These are phyloP conservation scores for Tachyglossus aculeatus DNA, from an alignment of 2,797 vertebrate species.

Conservation along the genomic window DNA sequence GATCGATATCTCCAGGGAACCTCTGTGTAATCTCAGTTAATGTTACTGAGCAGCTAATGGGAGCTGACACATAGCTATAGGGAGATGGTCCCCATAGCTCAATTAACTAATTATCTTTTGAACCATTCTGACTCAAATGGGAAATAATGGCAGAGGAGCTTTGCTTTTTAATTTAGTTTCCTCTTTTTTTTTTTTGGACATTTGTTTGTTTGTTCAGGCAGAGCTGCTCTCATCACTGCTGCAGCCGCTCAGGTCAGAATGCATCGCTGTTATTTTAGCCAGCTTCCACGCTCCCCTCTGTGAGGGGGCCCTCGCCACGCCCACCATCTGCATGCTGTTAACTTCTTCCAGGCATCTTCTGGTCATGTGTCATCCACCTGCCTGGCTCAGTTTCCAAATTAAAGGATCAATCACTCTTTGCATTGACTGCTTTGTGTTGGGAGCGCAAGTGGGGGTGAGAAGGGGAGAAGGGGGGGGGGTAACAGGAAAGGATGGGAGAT, in stretches of 20 bases:
- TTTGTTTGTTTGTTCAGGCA: not conserved
- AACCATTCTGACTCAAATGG: conserved; percentile 18
- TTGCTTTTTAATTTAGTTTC: not conserved
- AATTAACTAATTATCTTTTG: conserved; percentile 36
- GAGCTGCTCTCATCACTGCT: not conserved
- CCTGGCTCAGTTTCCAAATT: not conserved
- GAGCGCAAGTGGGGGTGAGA: too few relatives aligned
- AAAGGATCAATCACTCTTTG: not conserved
- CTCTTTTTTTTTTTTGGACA: rapidly evolving
- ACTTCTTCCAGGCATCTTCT: not conserved
- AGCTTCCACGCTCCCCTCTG: not conserved
- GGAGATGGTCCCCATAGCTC: conserved; percentile 43
- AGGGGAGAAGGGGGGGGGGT: not conserved
- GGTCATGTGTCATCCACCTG: not conserved
- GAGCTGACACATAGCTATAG: conserved; percentile 51
- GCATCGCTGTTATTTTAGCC: not conserved
- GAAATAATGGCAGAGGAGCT: not conserved
- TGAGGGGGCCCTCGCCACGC: not conserved
- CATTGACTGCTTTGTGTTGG: not conserved
- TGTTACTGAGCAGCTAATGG: not conserved
- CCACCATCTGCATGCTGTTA: not conserved
- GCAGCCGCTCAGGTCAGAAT: not conserved
- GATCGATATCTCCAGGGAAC: conserved; percentile 23
- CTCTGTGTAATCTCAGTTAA: conserved; percentile 25
- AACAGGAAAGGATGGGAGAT: not conserved